These are phyloP conservation scores for Psephotus haematonotus DNA, from an alignment of 2,113 vertebrate species.

Conservation along the genomic window DNA sequence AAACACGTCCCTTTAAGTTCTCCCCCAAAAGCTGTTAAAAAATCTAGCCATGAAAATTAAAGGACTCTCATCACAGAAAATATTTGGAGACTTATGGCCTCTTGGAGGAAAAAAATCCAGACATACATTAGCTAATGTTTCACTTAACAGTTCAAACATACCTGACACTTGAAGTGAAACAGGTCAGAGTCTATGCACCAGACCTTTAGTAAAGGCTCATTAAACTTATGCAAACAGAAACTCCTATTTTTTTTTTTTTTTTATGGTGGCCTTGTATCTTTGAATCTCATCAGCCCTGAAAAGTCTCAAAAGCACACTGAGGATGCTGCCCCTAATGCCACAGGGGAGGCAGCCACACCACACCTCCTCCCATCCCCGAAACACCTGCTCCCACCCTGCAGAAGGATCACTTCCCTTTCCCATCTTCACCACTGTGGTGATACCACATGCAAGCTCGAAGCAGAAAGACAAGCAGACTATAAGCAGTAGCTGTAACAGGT, in stretches of 20 bases:
- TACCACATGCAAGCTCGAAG: neutral
- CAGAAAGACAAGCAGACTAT: neutral
- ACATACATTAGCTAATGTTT: constrained; percentile 33
- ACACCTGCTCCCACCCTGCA: neutral
- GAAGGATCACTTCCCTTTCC: neutral
- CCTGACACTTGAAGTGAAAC: constrained; percentile 25
- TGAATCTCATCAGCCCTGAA: neutral
- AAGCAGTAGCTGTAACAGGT: neutral
- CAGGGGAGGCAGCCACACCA: neutral
- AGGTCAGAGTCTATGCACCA: neutral
- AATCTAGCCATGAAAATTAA: neutral
- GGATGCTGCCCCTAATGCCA: neutral
- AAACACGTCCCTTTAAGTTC: neutral
- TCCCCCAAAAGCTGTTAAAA: neutral
- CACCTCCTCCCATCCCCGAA: neutral
- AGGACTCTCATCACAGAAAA: neutral
- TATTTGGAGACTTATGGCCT: neutral
- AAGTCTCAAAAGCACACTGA: neutral
- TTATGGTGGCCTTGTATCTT: neutral
- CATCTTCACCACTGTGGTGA: neutral
- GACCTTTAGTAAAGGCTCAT: neutral
- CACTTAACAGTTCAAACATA: constrained; percentile 14
- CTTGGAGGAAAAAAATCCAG: neutral
- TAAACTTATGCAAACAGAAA: neutral
- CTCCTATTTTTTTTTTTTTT: neutral